These are phyloP conservation scores for Saturnia pavonia DNA, from an alignment of 2,888 invertebrate genomes.

Conservation along the genomic window DNA sequence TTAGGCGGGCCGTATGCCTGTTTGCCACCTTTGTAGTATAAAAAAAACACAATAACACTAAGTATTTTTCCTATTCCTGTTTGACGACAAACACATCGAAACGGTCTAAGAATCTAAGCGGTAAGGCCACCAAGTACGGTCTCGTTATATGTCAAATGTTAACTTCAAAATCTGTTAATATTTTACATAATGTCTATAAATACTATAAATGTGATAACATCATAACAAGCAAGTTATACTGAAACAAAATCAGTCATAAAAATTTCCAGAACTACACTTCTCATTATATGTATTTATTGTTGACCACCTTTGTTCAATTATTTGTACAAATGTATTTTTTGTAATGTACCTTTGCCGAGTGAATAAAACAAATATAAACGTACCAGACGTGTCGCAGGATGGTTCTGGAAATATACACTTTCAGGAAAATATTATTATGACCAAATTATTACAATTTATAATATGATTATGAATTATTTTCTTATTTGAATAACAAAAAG, in stretches of 20 bases:
- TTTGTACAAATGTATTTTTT: constrained; percentile 4
- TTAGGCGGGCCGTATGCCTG: no score
- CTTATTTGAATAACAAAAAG: not conserved
- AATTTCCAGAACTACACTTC: not conserved
- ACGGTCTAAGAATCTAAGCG: no score
- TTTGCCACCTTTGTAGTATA: no score
- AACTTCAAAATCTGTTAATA: not conserved
- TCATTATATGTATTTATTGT: constrained; percentile 1
- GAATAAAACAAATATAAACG: not conserved
- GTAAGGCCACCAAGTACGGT: no score
- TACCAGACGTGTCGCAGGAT: not conserved
- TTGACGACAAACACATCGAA: no score
- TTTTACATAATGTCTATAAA: no score
- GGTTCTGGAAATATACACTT: not conserved
- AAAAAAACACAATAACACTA: no score
- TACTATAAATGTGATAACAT: not conserved
- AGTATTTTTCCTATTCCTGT: not conserved
- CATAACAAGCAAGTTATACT: not conserved
- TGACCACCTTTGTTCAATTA: constrained; percentile 5
- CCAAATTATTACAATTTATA: not conserved
- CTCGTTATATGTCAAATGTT: not conserved
- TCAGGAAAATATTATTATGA: not conserved
- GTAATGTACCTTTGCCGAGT: not conserved
- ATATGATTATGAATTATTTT: not conserved
- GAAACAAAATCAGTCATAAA: not conserved